Percentiles rank a stretch among this genome's conserved stretches.
These are phyloP conservation scores for Sebastes iracundus DNA, from an alignment of 2,797 vertebrate genomes.

Conservation along the genomic window DNA sequence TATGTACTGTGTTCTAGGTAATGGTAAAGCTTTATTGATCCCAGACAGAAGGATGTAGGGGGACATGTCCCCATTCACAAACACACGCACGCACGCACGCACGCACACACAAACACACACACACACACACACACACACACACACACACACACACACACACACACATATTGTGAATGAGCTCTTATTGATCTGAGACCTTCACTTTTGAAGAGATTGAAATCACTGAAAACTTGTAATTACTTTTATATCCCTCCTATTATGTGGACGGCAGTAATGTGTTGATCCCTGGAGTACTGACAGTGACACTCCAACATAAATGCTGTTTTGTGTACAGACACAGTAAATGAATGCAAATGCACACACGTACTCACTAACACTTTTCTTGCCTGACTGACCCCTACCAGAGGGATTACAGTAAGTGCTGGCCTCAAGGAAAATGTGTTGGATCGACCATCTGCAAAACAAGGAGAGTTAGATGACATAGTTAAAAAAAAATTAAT, in stretches of 20 bases:
- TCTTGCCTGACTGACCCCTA: not conserved
- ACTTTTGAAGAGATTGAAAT: constrained; percentile 15
- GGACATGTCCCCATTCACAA: not conserved
- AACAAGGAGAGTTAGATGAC: not conserved
- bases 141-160: not conserved
- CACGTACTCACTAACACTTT: not conserved
- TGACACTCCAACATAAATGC: not conserved
- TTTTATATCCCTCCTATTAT: constrained; percentile 38
- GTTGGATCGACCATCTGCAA: not conserved
- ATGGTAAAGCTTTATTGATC: constrained; percentile 44
- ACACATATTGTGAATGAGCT: not conserved
- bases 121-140: not conserved
- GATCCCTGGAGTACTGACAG: not conserved
- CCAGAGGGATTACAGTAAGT: not conserved
- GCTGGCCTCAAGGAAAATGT: not conserved
- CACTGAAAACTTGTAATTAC: constrained; percentile 16
- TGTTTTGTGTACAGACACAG: not conserved
- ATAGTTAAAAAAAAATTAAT: rapidly evolving
- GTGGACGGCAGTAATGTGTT: constrained; percentile 1
- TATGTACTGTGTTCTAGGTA: not conserved
- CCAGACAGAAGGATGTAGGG: not conserved
- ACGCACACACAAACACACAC: not conserved
- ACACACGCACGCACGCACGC: not conserved
- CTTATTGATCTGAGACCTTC: constrained; percentile 8
- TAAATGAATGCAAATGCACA: not conserved